Base-by-base conservation (phyloP, 2,888 invertebrate species). In the Penaeus monodon region DNA sequence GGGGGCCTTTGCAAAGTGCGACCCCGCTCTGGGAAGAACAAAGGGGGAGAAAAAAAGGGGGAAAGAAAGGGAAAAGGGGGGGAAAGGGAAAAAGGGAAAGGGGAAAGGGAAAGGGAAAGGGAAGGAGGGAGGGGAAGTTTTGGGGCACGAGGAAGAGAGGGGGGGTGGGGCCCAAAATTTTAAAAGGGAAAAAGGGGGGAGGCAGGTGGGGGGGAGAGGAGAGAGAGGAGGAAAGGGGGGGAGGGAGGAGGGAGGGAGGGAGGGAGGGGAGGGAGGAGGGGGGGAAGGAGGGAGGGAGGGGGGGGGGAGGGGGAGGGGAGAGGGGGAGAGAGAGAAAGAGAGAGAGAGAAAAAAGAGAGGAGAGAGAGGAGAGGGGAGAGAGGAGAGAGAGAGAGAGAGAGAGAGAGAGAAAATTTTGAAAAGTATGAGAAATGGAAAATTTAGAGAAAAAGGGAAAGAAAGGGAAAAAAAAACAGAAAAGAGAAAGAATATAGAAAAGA, bases 331-430 rank as follows among this genome's bases (percentile, higher is more conserved):
- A 29, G 68, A 3, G 27, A 24, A 3, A 3, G 10, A 17, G n/a
- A 6, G 78, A 63, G 78, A 78, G 64, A 79, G 63, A 20, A 65
- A 4, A 27, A 44, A 77, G 1, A 2, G 77, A 57, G 77, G 3
- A 44, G 3, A 49, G 57, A 57, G 49, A 49, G 49, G 57, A 77
- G 57, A 17, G 20, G 6, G 57, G 6, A 2, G 38, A 7, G 38
- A 17, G 49, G 27, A 17, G 22, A 57, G 4, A 57, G 2, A 77
- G n/a, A 2, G 57, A 17, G 20, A 57, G 17, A 57, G 8, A 57
- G 57, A 79, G 79, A 79, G 64, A 79, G 64, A 64, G 79, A 64
- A 44, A 49, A 12, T 20, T n/a, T n/a, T 14, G n/a, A n/a, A 44
- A n/a, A 38, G 20, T n/a, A 4, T 6, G 44, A 44, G 44, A 20